phyloP scores from a whole-genome alignment of 2,113 vertebrate genomes.

The Anhinga rufa region DNA sequence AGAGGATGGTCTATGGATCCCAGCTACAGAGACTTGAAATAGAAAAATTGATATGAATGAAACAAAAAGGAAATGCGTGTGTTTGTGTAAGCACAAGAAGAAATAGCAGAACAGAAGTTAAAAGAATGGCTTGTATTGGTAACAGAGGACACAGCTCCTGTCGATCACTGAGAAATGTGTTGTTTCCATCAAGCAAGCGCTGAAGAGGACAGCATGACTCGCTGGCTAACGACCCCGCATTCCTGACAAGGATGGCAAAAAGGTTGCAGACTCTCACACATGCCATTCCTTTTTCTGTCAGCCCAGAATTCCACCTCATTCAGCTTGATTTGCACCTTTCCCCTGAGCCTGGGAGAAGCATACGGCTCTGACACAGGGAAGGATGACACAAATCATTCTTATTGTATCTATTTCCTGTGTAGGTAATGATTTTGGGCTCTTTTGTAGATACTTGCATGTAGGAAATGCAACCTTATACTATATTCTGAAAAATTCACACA shows the following conservation, averaged over 20 bases:
- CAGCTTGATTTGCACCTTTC: background rate
- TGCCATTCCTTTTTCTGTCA: background rate
- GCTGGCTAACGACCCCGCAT: background rate
- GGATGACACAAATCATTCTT: background rate
- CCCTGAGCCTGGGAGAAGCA: background rate
- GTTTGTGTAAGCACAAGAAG: background rate
- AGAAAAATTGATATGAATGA: background rate
- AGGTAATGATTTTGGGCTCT: background rate
- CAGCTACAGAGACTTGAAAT: background rate
- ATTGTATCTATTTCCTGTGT: background rate
- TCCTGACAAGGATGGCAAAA: conserved; percentile 1
- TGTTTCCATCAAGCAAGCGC: background rate
- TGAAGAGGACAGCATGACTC: background rate
- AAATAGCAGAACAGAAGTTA: background rate
- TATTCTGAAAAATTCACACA: background rate
- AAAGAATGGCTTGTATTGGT: background rate
- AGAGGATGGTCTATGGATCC: background rate
- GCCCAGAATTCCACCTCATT: background rate
- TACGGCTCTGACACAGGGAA: background rate
- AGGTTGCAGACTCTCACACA: background rate
- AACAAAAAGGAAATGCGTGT: background rate
- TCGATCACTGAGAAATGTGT: background rate
- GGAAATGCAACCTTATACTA: background rate
- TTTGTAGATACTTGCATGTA: background rate
- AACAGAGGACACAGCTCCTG: background rate